Evolutionary conservation across 2,113 vertebrate species (phyloP).

Genomic region (Callospermophilus lateralis): DNA sequence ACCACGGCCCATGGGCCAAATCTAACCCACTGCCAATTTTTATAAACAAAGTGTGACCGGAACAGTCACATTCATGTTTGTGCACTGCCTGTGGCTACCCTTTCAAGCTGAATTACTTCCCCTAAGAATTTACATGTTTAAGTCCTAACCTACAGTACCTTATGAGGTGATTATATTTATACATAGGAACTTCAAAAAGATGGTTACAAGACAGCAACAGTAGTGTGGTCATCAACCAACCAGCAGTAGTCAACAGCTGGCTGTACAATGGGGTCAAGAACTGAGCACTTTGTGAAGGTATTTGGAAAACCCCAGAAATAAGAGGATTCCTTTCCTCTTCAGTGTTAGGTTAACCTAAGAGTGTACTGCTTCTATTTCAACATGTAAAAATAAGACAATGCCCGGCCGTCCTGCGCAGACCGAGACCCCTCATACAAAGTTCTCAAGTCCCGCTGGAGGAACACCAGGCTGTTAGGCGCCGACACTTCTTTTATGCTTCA

Average conservation of each 20-base stretch:
- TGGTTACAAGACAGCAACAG: background rate
- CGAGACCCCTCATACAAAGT: background rate
- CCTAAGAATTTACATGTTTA: background rate
- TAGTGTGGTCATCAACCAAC: background rate
- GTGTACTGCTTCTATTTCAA: background rate
- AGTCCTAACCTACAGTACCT: background rate
- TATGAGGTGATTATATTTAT: background rate
- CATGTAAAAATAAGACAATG: background rate
- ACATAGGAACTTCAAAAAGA: background rate
- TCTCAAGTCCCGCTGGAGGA: no score
- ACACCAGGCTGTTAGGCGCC: no score
- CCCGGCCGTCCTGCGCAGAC: background rate
- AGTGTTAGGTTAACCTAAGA: background rate
- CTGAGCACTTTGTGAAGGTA: rapidly evolving
- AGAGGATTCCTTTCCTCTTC: background rate
- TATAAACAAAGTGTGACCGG: background rate
- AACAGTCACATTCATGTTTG: background rate
- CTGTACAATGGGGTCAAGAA: background rate
- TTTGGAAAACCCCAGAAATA: background rate
- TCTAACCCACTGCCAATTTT: background rate
- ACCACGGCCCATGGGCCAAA: background rate
- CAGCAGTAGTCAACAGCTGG: rapidly evolving
- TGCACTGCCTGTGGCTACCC: background rate
- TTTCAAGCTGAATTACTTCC: rapidly evolving
- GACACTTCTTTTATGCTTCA: background rate